A percentile compares a stretch with the other conserved stretches of the same genome.
These are phyloP conservation scores for Drosophila orosa DNA, from an alignment of 1,140 invertebrate species.

Conservation along the genomic window DNA sequence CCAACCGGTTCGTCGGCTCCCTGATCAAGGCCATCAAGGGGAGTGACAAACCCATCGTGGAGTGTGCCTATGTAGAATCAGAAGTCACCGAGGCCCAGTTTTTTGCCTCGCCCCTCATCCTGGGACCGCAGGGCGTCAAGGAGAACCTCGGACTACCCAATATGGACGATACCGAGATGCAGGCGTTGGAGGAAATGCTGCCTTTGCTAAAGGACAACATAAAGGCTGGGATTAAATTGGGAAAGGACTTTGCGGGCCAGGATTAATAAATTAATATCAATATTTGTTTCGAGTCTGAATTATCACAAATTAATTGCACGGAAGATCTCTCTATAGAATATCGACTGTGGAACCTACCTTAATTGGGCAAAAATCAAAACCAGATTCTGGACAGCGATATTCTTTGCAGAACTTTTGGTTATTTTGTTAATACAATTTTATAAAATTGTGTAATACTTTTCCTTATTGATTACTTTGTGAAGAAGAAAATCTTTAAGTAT, in stretches of 20 bases:
- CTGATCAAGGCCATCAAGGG: conserved; percentile 92
- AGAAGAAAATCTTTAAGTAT: background rate
- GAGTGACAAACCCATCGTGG: conserved; percentile 90
- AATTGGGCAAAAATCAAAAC: background rate
- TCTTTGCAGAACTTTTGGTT: background rate
- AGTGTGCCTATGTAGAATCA: conserved; percentile 96
- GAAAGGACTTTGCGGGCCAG: background rate
- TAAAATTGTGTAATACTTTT: background rate
- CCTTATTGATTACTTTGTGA: background rate
- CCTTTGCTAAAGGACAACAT: conserved; percentile 97
- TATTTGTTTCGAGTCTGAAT: background rate
- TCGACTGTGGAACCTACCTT: too few relatives aligned
- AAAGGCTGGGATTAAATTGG: conserved; percentile 92
- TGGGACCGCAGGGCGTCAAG: conserved; percentile 96
- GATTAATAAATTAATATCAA: background rate
- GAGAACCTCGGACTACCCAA: conserved; percentile 96
- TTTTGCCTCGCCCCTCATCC: conserved; percentile 95
- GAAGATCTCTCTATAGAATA: background rate
- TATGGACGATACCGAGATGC: conserved; percentile 92
- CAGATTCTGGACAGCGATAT: background rate
- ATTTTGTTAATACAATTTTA: background rate
- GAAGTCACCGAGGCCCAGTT: conserved; percentile 94
- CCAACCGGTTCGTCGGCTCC: conserved; percentile 93
- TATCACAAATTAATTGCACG: background rate
- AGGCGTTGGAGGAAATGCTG: conserved; percentile 92